Evolutionary conservation across 1,140 invertebrate genomes (phyloP), one percentile per base, ranked within the genome.

Genomic region (Drosophila jambulina): DNA sequence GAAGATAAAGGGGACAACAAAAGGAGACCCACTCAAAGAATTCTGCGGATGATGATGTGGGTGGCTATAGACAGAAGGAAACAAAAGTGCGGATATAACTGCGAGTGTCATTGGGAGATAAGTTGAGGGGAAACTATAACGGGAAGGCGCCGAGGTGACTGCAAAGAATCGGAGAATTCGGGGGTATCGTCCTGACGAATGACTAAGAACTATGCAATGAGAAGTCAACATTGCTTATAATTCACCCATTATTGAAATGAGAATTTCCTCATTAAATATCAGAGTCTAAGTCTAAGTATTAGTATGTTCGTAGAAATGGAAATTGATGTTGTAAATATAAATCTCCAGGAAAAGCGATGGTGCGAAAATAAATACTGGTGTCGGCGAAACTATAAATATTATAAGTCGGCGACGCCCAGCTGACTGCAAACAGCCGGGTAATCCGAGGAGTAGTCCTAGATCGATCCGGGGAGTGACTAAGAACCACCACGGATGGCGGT

Each of bases 391-490:
- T 48, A 27, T n/a, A 27, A 48, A 27, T 27, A 51, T 21, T 27
- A 42, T 7, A 4, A 27, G 3, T 17, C 49, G 74, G 43, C 65
- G 75, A 70, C 75, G 75, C 75, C 75, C 75, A 78, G 75, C 65
- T 78, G 75, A 78, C 64, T 60, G 45, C 45, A 40, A 51, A 27
- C 21, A 19, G 2, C 34, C 27, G 3, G 23, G 29, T 19, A 54
- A 9, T 38, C 15, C 17, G 19, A 4, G 34, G 19, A 36, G 64
- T 64, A 36, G 53, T 56, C 53, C 53, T 25, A 56, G 21, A 56
- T 56, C 72, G 57, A 84, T 85, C 69, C 72, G 62, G 77, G 54
- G 63, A 69, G 74, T 60, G 75, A 77, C 75, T 75, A 71, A 80
- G 80, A 29, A 60, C 40, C 48, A 43, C 29, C 40, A 36, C 19